Conservation (phyloP, 2,113 vertebrate species). For the Megaceryle maxima region DNA sequence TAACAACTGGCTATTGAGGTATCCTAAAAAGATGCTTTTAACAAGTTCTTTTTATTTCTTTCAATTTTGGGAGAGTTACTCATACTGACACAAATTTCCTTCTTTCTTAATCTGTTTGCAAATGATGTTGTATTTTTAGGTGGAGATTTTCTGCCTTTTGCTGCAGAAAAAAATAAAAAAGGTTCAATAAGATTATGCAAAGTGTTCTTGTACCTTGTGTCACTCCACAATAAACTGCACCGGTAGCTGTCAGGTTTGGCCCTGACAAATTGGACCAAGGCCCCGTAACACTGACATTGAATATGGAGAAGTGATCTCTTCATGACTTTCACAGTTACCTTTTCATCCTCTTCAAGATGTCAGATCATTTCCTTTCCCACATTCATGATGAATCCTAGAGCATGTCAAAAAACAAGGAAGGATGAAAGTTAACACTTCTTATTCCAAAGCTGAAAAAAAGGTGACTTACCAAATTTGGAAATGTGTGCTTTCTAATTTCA, state of each 20-base stretch:
- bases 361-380: neutral
- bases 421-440: neutral
- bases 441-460: neutral
- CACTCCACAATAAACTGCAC: neutral
- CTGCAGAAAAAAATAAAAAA: neutral
- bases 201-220: neutral
- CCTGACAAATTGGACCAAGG: neutral
- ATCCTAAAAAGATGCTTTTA: neutral
- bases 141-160: neutral
- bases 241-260: neutral
- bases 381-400: neutral
- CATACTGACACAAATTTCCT: neutral
- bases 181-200: neutral
- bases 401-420: neutral
- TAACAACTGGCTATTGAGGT: neutral
- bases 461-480: neutral
- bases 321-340: neutral
- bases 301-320: neutral
- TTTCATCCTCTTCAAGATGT: neutral
- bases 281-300: accelerated
- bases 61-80: neutral
- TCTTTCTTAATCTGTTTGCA: neutral
- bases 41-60: neutral
- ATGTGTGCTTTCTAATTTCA: neutral
- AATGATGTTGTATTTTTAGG: neutral